Conservation (phyloP, 2,888 invertebrate species). For the Nemoura dubitans region DNA sequence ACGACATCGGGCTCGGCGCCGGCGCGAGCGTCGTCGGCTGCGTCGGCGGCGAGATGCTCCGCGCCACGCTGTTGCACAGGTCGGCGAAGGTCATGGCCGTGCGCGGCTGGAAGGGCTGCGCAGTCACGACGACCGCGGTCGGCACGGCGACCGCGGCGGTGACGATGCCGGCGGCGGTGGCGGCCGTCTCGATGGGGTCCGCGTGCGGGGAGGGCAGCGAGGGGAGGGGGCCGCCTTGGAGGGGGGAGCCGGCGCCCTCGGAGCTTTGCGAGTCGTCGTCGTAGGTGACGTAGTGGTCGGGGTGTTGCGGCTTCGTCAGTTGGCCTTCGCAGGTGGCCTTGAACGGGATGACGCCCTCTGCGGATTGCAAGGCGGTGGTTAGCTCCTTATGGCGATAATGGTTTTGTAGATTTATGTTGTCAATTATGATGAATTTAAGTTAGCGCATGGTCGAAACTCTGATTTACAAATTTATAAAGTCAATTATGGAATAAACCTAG, state of each 20-base stretch:
- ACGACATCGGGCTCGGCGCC: constrained; percentile 62
- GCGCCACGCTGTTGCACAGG: constrained; percentile 67
- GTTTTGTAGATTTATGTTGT: too few relatives aligned
- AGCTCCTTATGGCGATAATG: too few relatives aligned
- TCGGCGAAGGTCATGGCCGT: constrained; percentile 66
- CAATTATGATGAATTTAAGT: too few relatives aligned
- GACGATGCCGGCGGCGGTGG: constrained; percentile 74
- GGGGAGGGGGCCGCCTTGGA: constrained; percentile 48
- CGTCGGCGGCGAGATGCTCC: constrained; percentile 56
- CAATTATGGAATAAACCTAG: too few relatives aligned
- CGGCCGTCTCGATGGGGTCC: constrained; percentile 70
- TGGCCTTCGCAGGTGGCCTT: constrained; percentile 92
- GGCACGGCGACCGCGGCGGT: constrained; percentile 73
- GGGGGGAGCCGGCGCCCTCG: constrained; percentile 66
- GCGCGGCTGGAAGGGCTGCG: constrained; percentile 57
- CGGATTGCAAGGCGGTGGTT: constrained; percentile 42
- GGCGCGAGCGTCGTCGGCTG: constrained; percentile 63
- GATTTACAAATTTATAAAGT: too few relatives aligned
- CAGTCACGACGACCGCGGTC: constrained; percentile 64
- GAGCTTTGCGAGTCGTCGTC: constrained; percentile 92
- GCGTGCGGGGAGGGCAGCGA: constrained; percentile 52
- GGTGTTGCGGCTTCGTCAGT: constrained; percentile 83
- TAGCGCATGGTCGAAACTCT: too few relatives aligned
- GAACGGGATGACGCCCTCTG: constrained; percentile 89
- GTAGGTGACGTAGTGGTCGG: constrained; percentile 84